Evolutionary conservation across 1,140 invertebrate species (phyloP).

Genomic region (Heliothis subflexa): DNA sequence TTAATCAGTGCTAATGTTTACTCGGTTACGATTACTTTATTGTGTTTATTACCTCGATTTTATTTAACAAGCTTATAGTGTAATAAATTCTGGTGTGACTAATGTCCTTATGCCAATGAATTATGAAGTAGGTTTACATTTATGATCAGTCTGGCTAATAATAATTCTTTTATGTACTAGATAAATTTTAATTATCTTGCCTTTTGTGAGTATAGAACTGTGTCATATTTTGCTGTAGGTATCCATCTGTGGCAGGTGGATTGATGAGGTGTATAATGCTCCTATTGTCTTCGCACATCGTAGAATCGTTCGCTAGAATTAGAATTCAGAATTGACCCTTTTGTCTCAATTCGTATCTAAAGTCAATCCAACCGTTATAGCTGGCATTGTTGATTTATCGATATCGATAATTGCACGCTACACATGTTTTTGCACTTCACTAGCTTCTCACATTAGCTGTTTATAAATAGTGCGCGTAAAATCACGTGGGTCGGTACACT

Average conservation of each 20-base stretch:
- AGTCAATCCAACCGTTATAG: not conserved
- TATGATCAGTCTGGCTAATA: not conserved
- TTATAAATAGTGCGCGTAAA: slow-evolving; percentile 71
- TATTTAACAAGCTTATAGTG: too few relatives aligned
- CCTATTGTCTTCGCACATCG: not conserved
- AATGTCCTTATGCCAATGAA: not conserved
- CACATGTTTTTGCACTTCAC: slow-evolving; percentile 57
- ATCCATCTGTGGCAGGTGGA: not conserved
- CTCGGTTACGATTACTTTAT: slow-evolving; percentile 3
- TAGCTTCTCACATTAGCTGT: slow-evolving; percentile 62
- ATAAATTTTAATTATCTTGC: not conserved
- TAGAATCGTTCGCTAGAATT: not conserved
- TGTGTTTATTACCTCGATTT: slow-evolving; percentile 2
- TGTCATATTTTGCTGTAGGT: not conserved
- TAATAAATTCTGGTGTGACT: too few relatives aligned
- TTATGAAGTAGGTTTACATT: not conserved
- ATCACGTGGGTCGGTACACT: slow-evolving; percentile 62
- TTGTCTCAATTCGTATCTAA: not conserved
- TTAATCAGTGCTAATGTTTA: slow-evolving; percentile 22
- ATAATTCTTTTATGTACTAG: too few relatives aligned
- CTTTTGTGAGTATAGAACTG: not conserved
- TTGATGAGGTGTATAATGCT: not conserved
- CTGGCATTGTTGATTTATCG: slow-evolving; percentile 25
- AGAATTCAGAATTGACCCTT: not conserved
- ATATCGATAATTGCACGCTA: slow-evolving; percentile 58